phyloP scores from a whole-genome alignment of 2,113 vertebrate species.

The Phalacrocorax pelagicus region DNA sequence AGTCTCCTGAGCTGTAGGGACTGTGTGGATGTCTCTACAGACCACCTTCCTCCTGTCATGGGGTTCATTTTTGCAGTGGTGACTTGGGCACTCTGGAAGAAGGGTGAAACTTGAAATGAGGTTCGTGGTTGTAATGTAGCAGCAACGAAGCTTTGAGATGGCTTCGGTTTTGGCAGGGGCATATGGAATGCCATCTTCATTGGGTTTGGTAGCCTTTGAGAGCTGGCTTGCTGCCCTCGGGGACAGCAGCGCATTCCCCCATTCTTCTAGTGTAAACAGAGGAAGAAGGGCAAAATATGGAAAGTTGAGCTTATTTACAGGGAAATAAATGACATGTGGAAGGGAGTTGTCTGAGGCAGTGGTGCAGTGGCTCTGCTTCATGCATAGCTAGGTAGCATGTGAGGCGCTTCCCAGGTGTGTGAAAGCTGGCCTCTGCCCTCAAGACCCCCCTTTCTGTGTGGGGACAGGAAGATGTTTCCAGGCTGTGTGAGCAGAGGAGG shows the following conservation, averaged over 20 bases:
- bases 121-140: background rate
- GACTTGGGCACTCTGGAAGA: background rate
- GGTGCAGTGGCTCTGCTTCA: background rate
- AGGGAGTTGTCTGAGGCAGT: background rate
- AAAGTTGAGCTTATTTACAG: background rate
- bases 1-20: background rate
- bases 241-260: background rate
- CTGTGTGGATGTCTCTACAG: background rate
- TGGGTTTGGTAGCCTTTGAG: background rate
- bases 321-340: background rate
- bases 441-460: background rate
- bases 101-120: background rate
- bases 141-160: background rate
- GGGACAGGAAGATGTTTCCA: background rate
- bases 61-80: background rate
- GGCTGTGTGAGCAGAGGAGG: background rate
- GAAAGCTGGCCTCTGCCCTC: background rate
- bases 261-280: background rate
- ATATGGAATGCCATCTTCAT: background rate
- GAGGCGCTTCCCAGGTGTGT: background rate
- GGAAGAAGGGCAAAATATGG: background rate
- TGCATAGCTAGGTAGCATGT: accelerated
- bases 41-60: accelerated
- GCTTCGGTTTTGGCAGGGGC: background rate
- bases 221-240: background rate